Conservation (phyloP, 2,113 vertebrate genomes). For the Sterrhoptilus dennistouni region DNA sequence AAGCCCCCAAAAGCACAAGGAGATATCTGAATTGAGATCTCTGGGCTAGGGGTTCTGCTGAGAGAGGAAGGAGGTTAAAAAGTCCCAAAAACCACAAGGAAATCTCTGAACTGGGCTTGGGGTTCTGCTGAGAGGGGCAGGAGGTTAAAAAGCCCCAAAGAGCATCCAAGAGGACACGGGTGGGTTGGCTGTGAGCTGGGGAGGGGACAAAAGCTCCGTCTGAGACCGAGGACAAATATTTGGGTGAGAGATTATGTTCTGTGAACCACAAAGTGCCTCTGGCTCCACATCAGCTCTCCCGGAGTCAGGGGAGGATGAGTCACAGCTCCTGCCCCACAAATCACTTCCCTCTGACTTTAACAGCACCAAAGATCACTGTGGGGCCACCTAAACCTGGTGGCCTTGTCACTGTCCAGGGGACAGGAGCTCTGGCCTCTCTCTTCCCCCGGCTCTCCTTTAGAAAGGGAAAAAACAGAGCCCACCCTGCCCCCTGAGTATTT, state of each 20-base stretch:
- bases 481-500: background rate
- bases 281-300: background rate
- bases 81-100: conserved; percentile 51
- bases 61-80: background rate
- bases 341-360: background rate
- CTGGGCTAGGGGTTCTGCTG: background rate
- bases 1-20: background rate
- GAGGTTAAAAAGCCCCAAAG: background rate
- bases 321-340: background rate
- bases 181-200: background rate
- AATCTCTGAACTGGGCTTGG: conserved; percentile 43
- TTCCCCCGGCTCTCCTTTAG: background rate
- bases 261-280: background rate
- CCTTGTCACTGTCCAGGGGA: background rate
- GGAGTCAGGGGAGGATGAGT: background rate
- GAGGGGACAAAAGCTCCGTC: background rate
- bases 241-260: background rate
- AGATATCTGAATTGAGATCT: too few species aligned
- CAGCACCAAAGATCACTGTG: background rate
- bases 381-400: background rate
- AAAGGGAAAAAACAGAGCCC: background rate
- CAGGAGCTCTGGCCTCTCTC: background rate
- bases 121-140: conserved; percentile 77
- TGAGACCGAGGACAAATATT: conserved; percentile 1
- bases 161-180: background rate